These are phyloP conservation scores for Andrena flavipes DNA, from an alignment of 2,888 invertebrate genomes.

Conservation along the genomic window DNA sequence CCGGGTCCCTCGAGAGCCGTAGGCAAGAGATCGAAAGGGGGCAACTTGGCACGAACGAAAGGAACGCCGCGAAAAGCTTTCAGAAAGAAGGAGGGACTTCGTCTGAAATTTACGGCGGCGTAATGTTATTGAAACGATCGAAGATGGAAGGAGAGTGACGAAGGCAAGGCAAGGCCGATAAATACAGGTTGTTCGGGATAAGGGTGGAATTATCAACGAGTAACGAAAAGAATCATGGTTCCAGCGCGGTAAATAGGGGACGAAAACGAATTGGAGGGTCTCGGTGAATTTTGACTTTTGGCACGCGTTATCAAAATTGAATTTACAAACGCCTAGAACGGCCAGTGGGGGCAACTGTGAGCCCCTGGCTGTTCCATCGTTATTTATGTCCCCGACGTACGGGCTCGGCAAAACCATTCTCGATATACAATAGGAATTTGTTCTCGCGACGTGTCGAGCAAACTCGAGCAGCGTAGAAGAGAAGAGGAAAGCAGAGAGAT, in stretches of 20 bases:
- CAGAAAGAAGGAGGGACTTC: slow-evolving; percentile 38
- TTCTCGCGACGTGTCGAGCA: slow-evolving; percentile 75
- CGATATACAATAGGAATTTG: slow-evolving; percentile 80
- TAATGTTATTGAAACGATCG: slow-evolving; percentile 59
- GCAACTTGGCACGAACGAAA: no score
- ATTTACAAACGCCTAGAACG: slow-evolving; percentile 71
- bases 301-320: slow-evolving; percentile 80
- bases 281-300: slow-evolving; percentile 64
- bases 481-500: background rate
- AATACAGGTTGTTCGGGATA: background rate
- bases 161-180: background rate
- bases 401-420: slow-evolving; percentile 69
- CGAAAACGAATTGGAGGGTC: slow-evolving; percentile 69
- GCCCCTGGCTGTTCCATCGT: slow-evolving; percentile 60
- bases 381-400: slow-evolving; percentile 78
- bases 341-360: slow-evolving; percentile 11
- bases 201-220: background rate
- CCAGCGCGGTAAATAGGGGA: slow-evolving; percentile 17
- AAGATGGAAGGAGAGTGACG: slow-evolving; percentile 9
- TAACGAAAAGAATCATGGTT: background rate
- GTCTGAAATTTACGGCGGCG: slow-evolving; percentile 60
- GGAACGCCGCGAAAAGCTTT: slow-evolving; percentile 7
- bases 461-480: slow-evolving; percentile 48
- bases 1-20: no score
- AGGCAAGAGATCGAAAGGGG: no score